Evolutionary conservation across 2,797 vertebrate genomes (phyloP), one percentile per base, ranked within the genome.

Genomic region (Melopsittacus undulatus): DNA sequence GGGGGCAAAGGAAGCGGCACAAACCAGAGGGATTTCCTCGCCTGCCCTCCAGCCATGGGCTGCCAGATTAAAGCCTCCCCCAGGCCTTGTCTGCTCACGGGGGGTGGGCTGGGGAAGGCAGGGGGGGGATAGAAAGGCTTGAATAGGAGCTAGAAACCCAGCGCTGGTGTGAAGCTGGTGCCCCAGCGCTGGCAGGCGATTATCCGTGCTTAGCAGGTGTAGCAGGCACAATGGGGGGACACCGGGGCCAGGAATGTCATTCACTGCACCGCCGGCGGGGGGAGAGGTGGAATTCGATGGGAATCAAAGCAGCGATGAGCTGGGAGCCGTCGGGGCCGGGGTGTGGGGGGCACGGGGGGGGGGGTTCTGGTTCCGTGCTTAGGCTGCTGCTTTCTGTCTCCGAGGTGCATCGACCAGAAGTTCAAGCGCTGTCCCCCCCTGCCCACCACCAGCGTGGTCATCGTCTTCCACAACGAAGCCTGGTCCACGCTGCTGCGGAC

Each of bases 401-500:
- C 21, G 88, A 99, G 99, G 97, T 99, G 99, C 84, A 98, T 99
- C 12, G 98, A 98, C 49, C 99, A 98, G 90, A 99, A 98, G 93
- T 99, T 99, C 97, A 98, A 92, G 48, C 98, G 98, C 57, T 99
- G 99, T 19, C 99, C 99, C 0, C 94, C 98, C 5, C 98, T 99
- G 36, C 99, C 98, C 34, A 97, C 97, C 87, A 99, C 99, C 95
- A 99, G 99, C 7, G 98, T 99, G 30, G 96, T 99, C 92, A 99
- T 99, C 11, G 99, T 99, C 42, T 99, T 99, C 96, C 99, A 99
- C 94, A 99, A 99, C 2, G 99, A 99, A 95, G 99, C 99, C 38
- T 99, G 99, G 99, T 98, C 99, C 22, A 99, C 99, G 1, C 98
- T 99, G 81, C 98, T 99, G 79, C 98, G 99, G 54, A 99, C 99